Evolutionary conservation across 2,888 invertebrate species (phyloP).

Genomic region (Tenthredo scrophulariae): DNA sequence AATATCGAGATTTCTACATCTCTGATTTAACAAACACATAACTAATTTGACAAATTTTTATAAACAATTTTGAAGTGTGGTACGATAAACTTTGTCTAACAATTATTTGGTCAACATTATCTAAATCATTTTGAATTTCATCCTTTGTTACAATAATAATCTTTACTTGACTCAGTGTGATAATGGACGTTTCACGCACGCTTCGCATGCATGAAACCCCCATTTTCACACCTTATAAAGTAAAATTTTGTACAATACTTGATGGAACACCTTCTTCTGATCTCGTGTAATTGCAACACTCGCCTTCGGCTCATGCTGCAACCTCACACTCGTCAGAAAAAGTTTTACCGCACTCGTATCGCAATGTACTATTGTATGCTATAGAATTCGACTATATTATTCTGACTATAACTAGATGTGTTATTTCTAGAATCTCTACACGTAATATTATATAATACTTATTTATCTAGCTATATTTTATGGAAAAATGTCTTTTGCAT

Average conservation of each 20-base stretch:
- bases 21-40: conserved; percentile 26
- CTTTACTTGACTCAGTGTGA: too few species aligned
- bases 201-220: too few species aligned
- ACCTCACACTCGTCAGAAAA: too few species aligned
- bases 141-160: conserved; percentile 20
- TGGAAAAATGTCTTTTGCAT: conserved; percentile 33
- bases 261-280: too few species aligned
- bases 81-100: conserved; percentile 44
- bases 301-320: too few species aligned
- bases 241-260: too few species aligned
- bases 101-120: conserved; percentile 46
- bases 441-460: conserved; percentile 17
- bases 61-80: conserved; percentile 5
- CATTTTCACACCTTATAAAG: too few species aligned
- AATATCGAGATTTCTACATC: not conserved
- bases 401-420: conserved; percentile 11
- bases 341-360: too few species aligned
- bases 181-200: too few species aligned
- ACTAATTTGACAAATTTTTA: not conserved
- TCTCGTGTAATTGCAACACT: too few species aligned
- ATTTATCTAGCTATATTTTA: conserved; percentile 16
- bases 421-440: conserved; percentile 38
- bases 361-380: too few species aligned
- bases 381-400: conserved; percentile 25
- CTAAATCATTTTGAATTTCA: conserved; percentile 39